Base-by-base conservation (phyloP, 2,113 vertebrate species). In the Taxidea taxus region DNA sequence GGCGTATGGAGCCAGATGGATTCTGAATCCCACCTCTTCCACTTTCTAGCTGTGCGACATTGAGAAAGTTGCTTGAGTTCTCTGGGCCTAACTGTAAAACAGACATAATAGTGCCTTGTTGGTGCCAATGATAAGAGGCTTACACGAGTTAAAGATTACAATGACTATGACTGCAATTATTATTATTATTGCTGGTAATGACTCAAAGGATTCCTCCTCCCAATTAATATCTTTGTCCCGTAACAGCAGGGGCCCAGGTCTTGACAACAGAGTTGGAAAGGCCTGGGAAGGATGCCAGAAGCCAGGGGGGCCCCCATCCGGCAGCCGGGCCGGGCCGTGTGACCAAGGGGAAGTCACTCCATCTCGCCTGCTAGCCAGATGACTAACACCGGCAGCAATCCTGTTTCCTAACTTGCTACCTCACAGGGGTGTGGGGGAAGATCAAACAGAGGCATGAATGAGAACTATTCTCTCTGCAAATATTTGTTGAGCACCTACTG, bases 121-220 rank as follows among this genome's bases (percentile, higher is more conserved):
- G 21, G 70, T 42, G 86, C 86, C 49, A 9, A 39, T 86, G 81
- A 49, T 18, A 54, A 18, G n/a, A 51, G 77, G 90, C 74, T 74
- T 27, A 31, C 13, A 72, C 12, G 81, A 89, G 72, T 62, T 39
- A 80, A 60, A 83, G 93, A 60, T 88, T 20, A 66, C 85, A 72
- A 13, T 25, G 39, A 68, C 21, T 6, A 21, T 39, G 78, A 89
- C 18, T 83, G 87, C 51, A 51, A 68, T 87, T 75, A 92, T 70
- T 86, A 64, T 80, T 80, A 39, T 86, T 68, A 39, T 47, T 68
- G 68, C 66, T 94, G 80, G 92, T 60, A 39, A 95, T 95, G 95
- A 97, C 74, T 98, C 97, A 96, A 80, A 95, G 62, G 3, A 20
- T 83, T 93, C 92, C 44, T 97, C 90, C 72, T 96, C 64, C 75